A percentile compares a stretch with the other conserved stretches of the same genome.
Conservation (phyloP, 2,113 vertebrate species). For the Notarius quadriscutis region DNA sequence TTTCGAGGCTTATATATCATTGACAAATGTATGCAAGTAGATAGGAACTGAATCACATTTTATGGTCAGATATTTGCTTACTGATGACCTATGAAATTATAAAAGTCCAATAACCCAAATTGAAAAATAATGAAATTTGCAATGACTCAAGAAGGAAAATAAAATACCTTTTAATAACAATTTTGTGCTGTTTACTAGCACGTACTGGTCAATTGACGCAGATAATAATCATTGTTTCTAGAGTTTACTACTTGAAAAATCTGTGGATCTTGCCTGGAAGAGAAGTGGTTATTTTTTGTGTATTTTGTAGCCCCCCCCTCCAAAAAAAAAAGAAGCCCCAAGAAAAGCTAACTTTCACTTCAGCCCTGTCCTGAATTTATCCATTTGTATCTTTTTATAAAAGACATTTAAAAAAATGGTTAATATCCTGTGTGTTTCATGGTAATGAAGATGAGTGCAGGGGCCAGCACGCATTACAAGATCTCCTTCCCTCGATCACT, state of each 20-base stretch:
- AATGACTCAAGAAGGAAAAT: neutral
- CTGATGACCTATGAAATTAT: neutral
- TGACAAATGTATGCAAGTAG: neutral
- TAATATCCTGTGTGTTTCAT: slow-evolving; percentile 24
- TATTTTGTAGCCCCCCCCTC: too few species aligned
- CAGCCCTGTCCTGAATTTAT: neutral
- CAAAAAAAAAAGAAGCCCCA: neutral
- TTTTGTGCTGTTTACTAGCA: neutral
- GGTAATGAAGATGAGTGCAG: slow-evolving; percentile 47
- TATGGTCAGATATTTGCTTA: neutral
- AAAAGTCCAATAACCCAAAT: neutral
- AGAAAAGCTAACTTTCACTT: neutral
- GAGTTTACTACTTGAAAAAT: neutral
- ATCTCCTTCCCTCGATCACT: slow-evolving; percentile 61
- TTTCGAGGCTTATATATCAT: slow-evolving; percentile 19
- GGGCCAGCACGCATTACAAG: slow-evolving; percentile 49
- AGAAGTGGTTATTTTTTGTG: neutral
- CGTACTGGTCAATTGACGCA: neutral
- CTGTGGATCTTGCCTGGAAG: neutral
- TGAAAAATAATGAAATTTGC: neutral
- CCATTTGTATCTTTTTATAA: neutral
- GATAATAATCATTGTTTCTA: neutral
- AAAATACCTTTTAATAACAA: neutral
- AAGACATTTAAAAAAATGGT: neutral
- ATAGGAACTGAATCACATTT: neutral